Evolutionary conservation across 2,888 invertebrate species (phyloP), one percentile per base, ranked within the genome.

Genomic region (Orthosia cruda): DNA sequence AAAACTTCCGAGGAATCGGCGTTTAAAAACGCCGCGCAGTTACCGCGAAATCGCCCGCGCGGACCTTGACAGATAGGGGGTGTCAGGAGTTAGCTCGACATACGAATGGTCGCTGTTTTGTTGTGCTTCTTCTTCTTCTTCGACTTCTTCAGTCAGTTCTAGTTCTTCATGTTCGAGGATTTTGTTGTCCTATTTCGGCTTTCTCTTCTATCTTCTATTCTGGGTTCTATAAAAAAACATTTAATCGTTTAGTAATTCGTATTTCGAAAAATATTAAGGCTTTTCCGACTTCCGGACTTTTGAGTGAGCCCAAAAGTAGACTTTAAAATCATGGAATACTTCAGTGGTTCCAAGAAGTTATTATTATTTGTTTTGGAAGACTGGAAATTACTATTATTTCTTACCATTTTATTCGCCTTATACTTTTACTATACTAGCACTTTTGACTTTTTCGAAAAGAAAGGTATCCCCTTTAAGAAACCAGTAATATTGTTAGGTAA

Each of bases 401-500:
- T 96, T 7, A 94, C 93, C 20, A 75, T 90, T 55, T 61, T 95
- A 76, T 94, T 95, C 80, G 84, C 83, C 3, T 77, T 95, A 32
- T 96, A 96, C 87, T 94, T 93, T 83, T 93, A 95, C 85, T 95
- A 94, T 76, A 97, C 96, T 12, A 94, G 91, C 57, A 96, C 94
- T 15, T 96, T 95, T 85, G 92, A 95, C 81, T 93, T 93, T 88
- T 97, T 97, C 88, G 92, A 95, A 88, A 95, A 96, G 72, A 96
- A 92, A 89, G 95, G 95, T 13, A 91, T 97, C 40, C 92, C 94
- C 12, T 96, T 87, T 86, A 93, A 91, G 86, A 94, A 97, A 87
- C 97, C 97, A 5, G 91, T 89, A 40, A 93, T 97, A 83, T 90
- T 97, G n/a, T 89, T 97, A 62, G 97, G 97, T 2, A 97, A 97